Evolutionary conservation across 2,113 vertebrate genomes (phyloP), one percentile per base, ranked within the genome.

Genomic region (Psettodes erumei): DNA sequence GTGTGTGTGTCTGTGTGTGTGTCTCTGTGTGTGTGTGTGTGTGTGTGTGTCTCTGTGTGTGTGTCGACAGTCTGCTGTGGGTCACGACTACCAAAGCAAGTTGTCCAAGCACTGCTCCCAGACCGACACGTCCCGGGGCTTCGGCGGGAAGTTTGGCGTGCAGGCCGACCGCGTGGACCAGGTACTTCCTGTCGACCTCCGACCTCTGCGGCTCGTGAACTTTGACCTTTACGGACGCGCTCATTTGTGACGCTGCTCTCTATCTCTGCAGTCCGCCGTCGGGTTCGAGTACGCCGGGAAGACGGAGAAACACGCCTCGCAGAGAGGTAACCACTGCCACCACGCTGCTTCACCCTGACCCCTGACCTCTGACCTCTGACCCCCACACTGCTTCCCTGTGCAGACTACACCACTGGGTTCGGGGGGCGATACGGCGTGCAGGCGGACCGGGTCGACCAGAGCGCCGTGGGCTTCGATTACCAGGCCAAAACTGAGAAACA

Each of bases 281-380:
- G 97, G 96, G 28, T 99, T 99, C 21, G 98, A 99, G 59, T 99
- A 99, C 42, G 95, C 96, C 28, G 98, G 96, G 21, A 98, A 97
- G 86, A 98, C 97, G 0, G 98, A 98, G 92, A 99, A 99, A 62
- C 98, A 99, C 0, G 96, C 97, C 12, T 99, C 98, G 0, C 98
- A 99, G 89, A 99, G 94, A 98, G 98, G 98, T 98, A 68, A 91
- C 5, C n/a, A n/a, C n/a, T n/a, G n/a, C n/a, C n/a, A n/a, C 15
- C 67, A 59, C 50, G 16, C 71, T 70, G 69, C 67, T 71, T 75
- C 63, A 73, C 59, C 67, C 64, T 83, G 76, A 89, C 84, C 84
- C 75, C 53, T 86, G 53, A 77, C 65, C 81, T 61, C 38, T 78
- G 19, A 60, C 72, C 60, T 16, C 42, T n/a, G n/a, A n/a, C 66